A percentile compares a stretch with the other conserved stretches of the same genome.
phyloP scores from a whole-genome alignment of 2,113 vertebrate species.

The Pseudorasbora parva region DNA sequence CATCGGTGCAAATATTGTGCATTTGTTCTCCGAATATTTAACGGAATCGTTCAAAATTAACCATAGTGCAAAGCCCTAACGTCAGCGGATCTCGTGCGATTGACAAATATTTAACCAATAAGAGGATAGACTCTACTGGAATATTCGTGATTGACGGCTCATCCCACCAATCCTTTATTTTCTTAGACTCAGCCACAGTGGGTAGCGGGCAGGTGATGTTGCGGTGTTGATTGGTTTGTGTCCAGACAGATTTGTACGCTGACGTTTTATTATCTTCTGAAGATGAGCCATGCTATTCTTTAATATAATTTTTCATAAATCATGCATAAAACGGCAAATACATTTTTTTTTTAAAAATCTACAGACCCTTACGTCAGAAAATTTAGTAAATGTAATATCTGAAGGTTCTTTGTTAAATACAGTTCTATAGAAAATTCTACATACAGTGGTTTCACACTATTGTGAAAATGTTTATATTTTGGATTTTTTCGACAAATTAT shows the following conservation, averaged over 20 bases:
- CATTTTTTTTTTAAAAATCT: too few species aligned
- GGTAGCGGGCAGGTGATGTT: conserved; percentile 40
- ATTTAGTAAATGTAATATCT: too few species aligned
- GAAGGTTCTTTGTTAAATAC: neutral
- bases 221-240: neutral
- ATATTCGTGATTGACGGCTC: conserved; percentile 14
- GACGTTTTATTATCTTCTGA: neutral
- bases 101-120: conserved; percentile 47
- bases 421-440: neutral
- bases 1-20: neutral
- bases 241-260: neutral
- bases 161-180: conserved; percentile 11
- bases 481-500: neutral
- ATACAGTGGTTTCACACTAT: neutral
- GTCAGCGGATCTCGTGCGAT: conserved; percentile 18
- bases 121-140: neutral
- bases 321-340: neutral
- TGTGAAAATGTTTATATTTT: neutral
- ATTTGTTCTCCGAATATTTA: neutral
- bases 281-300: neutral
- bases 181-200: neutral
- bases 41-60: neutral
- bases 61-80: neutral
- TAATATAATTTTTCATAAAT: neutral
- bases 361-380: neutral